phyloP scores from a whole-genome alignment of 2,113 vertebrate species.

The Chamaea fasciata region DNA sequence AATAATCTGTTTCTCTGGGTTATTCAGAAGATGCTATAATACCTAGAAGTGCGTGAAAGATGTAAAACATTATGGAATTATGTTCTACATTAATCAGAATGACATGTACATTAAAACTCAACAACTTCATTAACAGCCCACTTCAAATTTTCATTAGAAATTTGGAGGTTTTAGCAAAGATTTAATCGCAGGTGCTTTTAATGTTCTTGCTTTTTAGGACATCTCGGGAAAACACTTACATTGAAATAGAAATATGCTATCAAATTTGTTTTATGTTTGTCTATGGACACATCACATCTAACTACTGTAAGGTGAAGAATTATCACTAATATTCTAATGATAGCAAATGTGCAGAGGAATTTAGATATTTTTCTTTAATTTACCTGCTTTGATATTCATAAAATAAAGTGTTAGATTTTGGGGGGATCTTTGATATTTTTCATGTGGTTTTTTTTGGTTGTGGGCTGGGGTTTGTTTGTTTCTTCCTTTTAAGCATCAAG shows the following conservation, averaged over 20 bases:
- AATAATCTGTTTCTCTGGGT: not conserved
- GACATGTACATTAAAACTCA: not conserved
- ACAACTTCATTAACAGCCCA: constrained; percentile 9
- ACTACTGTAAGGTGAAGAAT: not conserved
- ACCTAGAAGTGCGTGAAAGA: not conserved
- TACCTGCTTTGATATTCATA: not conserved
- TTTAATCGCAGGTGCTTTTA: not conserved
- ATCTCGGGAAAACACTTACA: not conserved
- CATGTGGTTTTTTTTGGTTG: not conserved
- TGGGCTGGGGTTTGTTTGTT: not conserved
- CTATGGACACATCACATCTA: not conserved
- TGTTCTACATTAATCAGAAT: constrained; percentile 18
- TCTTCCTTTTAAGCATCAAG: not conserved
- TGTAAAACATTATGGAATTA: not conserved
- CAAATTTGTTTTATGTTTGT: not conserved
- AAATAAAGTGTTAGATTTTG: not conserved
- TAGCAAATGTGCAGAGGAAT: not conserved
- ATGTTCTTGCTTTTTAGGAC: not conserved
- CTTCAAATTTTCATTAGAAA: not conserved
- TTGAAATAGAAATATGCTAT: not conserved
- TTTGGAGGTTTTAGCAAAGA: not conserved
- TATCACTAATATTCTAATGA: not conserved
- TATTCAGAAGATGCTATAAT: not conserved
- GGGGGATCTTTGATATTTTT: not conserved
- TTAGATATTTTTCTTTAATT: not conserved